Evolutionary conservation across 2,888 invertebrate species (phyloP).

Genomic region (Tenthredo mesomela): DNA sequence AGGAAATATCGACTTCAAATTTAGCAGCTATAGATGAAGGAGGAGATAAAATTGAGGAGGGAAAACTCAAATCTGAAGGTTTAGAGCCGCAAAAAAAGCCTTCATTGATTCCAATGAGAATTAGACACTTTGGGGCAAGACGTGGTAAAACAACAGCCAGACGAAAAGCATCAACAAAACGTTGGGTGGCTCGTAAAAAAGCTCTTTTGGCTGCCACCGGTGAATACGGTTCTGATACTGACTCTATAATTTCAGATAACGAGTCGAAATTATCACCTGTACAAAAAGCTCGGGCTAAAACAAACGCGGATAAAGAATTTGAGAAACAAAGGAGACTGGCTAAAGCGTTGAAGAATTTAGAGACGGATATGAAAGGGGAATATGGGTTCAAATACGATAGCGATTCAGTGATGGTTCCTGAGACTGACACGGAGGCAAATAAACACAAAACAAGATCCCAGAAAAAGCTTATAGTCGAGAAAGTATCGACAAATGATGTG

Average conservation of each 20-base stretch:
- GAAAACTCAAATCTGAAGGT: slow-evolving; percentile 52
- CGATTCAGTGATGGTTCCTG: slow-evolving; percentile 53
- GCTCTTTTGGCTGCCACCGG: slow-evolving; percentile 73
- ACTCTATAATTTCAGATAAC: slow-evolving; percentile 69
- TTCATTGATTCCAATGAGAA: slow-evolving; percentile 47
- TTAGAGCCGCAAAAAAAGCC: background rate
- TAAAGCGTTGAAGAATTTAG: slow-evolving; percentile 66
- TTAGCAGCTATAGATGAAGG: slow-evolving; percentile 52
- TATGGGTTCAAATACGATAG: slow-evolving; percentile 56
- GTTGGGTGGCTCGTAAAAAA: slow-evolving; percentile 75
- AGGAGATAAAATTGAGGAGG: background rate
- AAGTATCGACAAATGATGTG: background rate
- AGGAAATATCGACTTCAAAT: slow-evolving; percentile 57
- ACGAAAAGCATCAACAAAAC: slow-evolving; percentile 72
- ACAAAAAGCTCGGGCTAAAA: slow-evolving; percentile 72
- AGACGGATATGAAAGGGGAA: slow-evolving; percentile 64
- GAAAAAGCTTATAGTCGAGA: slow-evolving; percentile 53
- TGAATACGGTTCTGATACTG: slow-evolving; percentile 71
- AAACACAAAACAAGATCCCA: slow-evolving; percentile 59
- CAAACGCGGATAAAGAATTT: slow-evolving; percentile 69
- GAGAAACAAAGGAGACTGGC: slow-evolving; percentile 65
- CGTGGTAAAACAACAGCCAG: slow-evolving; percentile 68
- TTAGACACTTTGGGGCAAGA: slow-evolving; percentile 58
- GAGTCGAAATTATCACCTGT: slow-evolving; percentile 72
- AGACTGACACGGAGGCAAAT: slow-evolving; percentile 58